Evolutionary conservation across 2,113 vertebrate genomes (phyloP), one percentile per base, ranked within the genome.

Genomic region (Pelusios castaneus): DNA sequence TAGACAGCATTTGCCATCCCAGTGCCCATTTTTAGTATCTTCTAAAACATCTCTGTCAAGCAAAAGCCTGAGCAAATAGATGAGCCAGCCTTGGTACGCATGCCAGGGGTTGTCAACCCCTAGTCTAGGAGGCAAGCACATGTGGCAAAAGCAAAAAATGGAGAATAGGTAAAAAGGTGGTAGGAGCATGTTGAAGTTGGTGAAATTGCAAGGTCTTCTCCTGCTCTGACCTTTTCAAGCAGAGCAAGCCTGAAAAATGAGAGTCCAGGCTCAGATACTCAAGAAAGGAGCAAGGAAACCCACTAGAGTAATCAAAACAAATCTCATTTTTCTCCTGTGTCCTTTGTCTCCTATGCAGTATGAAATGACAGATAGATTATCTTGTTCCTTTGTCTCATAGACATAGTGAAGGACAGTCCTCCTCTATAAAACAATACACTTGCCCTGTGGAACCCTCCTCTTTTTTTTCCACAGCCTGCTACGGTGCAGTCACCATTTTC

Each of bases 391-490:
- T 38, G 8, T 31, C 87, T 67, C 5, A 8, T 84, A 79, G 92
- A 81, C 75, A 91, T 84, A 79, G 92, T 83, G 70, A 91, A 89
- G 84, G 79, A 73, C 6, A 5, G 60, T 67, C 63, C 85, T 81
- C 5, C 75, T 81, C 84, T 17, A 9, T 38, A 43, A 31, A 55
- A 52, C 45, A 67, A 63, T 58, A 80, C 43, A 29, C 77, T 63
- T 91, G 79, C 6, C 79, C 70, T 25, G 24, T 38, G 25, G 38
- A 75, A 10, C 70, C 70, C 55, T 81, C 38, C 11, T 41, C 79
- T 52, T 52, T 85, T 82, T 89, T 95, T 96, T 94, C 91, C 93
- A 93, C 91, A 93, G 94, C 88, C 89, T 2, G 29, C 79, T 8
- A 6, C 41, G 76, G 85, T 25, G 29, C 2, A 2, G 85, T 80